These are phyloP conservation scores for Dromius quadrimaculatus DNA, from an alignment of 2,888 invertebrate genomes.

Conservation along the genomic window DNA sequence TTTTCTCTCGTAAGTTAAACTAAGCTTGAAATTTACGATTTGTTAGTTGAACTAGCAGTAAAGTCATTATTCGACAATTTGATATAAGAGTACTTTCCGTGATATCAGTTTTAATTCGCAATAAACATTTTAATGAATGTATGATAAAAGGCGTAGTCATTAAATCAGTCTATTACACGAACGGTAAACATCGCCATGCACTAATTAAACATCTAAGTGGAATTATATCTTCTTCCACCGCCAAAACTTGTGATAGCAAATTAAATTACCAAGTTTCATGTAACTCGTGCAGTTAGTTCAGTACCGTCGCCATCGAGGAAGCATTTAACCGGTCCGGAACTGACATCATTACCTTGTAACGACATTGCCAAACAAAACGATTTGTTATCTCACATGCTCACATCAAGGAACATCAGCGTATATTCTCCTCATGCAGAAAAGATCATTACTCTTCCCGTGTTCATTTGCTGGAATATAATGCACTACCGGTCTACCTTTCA, in stretches of 20 bases:
- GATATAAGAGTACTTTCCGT: too few species aligned
- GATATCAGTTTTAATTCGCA: too few species aligned
- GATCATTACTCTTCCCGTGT: not conserved
- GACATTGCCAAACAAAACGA: constrained; percentile 40
- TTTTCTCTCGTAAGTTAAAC: too few species aligned
- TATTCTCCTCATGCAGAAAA: not conserved
- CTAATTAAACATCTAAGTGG: constrained; percentile 28
- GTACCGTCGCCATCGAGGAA: constrained; percentile 5
- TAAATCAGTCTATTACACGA: too few species aligned
- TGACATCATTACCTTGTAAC: constrained; percentile 29
- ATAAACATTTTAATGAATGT: too few species aligned
- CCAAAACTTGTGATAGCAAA: constrained; percentile 31
- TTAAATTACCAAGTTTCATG: constrained; percentile 32
- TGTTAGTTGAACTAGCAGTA: too few species aligned
- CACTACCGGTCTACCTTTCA: not conserved
- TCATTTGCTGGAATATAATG: constrained; percentile 9
- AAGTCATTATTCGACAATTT: too few species aligned
- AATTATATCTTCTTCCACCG: constrained; percentile 32
- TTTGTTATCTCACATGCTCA: constrained; percentile 27
- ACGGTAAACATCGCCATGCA: not conserved
- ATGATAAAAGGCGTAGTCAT: too few species aligned
- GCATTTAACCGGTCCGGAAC: constrained; percentile 26
- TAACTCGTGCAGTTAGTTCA: constrained; percentile 31
- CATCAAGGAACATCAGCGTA: constrained; percentile 17
- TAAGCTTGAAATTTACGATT: too few species aligned